These are phyloP conservation scores for Poeciliopsis infans DNA, from an alignment of 2,797 vertebrate genomes.

Conservation along the genomic window DNA sequence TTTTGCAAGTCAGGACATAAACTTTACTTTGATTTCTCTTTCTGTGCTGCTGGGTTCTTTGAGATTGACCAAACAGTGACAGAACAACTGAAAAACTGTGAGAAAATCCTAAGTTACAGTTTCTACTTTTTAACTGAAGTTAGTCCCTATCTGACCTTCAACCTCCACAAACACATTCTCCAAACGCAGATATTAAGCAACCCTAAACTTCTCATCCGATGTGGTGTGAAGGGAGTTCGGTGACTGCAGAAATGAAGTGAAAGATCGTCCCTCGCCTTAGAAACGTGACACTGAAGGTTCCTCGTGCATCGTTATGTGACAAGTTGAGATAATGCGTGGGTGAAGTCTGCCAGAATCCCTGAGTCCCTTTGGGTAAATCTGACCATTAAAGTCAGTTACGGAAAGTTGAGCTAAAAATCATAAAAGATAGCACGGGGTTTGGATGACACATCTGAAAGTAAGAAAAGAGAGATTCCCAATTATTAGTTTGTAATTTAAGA, in stretches of 20 bases:
- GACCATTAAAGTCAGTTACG: neutral
- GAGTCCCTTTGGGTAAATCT: conserved; percentile 1
- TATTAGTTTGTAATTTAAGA: conserved; percentile 1
- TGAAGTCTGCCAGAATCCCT: neutral
- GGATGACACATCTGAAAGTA: neutral
- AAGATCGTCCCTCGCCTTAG: neutral
- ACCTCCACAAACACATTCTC: neutral
- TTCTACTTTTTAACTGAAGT: neutral
- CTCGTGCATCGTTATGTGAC: neutral
- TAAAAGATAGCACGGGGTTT: neutral
- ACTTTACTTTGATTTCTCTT: neutral
- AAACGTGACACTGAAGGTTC: neutral
- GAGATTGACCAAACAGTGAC: neutral
- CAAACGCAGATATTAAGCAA: neutral
- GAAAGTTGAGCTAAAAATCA: conserved; percentile 9
- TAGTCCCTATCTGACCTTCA: neutral
- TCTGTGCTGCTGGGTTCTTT: neutral
- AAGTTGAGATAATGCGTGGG: neutral
- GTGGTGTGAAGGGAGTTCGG: neutral
- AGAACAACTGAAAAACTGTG: neutral
- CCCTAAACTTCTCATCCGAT: neutral
- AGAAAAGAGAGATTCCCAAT: neutral
- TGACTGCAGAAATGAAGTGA: neutral
- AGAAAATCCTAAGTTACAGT: neutral
- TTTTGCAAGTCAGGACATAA: neutral